These are phyloP conservation scores for Mamestra brassicae DNA, from an alignment of 2,888 invertebrate genomes.

Conservation along the genomic window DNA sequence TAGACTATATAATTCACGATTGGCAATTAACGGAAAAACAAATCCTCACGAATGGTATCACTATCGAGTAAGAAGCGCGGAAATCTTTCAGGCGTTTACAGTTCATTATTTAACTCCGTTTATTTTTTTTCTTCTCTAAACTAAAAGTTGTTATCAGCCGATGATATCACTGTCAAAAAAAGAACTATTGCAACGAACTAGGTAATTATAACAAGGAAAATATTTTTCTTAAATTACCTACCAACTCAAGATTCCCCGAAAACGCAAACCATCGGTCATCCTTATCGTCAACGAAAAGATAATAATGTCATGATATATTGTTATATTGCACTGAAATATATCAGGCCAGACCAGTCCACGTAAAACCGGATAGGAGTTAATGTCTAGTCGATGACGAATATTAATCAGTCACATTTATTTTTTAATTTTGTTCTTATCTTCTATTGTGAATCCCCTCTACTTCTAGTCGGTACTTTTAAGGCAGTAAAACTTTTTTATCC, in stretches of 20 bases:
- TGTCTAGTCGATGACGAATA: slow-evolving; percentile 15
- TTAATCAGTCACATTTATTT: not conserved
- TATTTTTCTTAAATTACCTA: not conserved
- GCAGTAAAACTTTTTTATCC: no score
- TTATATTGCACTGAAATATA: slow-evolving; percentile 19
- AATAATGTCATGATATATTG: slow-evolving; percentile 41
- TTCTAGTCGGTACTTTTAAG: no score
- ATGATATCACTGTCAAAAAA: not conserved
- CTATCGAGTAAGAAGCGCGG: no score
- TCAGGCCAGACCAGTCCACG: slow-evolving; percentile 38
- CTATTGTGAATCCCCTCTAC: no score
- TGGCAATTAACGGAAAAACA: no score
- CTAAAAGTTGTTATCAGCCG: not conserved
- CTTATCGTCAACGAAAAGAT: slow-evolving; percentile 35
- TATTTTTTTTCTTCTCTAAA: no score
- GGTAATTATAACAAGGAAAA: slow-evolving; percentile 6
- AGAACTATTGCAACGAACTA: not conserved
- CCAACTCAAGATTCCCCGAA: slow-evolving; percentile 11
- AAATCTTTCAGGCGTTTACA: no score
- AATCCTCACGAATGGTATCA: no score
- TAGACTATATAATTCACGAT: no score
- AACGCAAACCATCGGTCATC: slow-evolving; percentile 44
- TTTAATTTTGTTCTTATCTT: no score
- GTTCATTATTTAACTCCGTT: no score
- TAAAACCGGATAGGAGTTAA: slow-evolving; percentile 13